Evolutionary conservation across 2,888 invertebrate genomes (phyloP), one percentile per base, ranked within the genome.

Genomic region (Trissolcus japonicus): DNA sequence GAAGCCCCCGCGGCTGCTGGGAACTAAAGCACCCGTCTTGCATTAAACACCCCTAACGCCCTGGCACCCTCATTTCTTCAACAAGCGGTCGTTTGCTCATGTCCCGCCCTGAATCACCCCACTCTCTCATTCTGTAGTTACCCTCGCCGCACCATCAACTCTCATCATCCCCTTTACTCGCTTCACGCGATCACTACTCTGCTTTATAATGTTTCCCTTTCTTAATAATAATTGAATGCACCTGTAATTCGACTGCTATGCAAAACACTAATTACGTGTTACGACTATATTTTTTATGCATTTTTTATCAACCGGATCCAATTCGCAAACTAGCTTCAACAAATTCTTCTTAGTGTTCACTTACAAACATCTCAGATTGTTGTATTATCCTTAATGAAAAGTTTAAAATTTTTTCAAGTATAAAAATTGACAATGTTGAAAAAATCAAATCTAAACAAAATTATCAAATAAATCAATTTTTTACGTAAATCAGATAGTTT

Each of bases 11-110:
- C 88, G 86, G 87, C 86, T 84, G 87, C 87, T 88, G 87, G 87
- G 87, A 88, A 88, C 87, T 83, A 76, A 80, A 87, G 85, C 87
- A 88, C 87, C 86, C 86, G 87, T 88, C 84, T 86, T 88, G 87
- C 87, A 88, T 88, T 88, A 88, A 88, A 87, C 87, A 88, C 87
- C 87, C 87, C 87, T 84, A 82, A 85, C 87, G 86, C 86, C 84
- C 85, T 84, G 81, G 82, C 83, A 83, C 86, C 87, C 87, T 86
- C 86, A 86, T 84, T 82, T 77, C 76, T 83, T 69, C 76, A 81
- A 82, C 81, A 80, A 84, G 83, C 83, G 83, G 83, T 83, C 81
- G 81, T 78, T 78, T 79, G 80, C 80, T 78, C 77, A 76, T 78
- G 81, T 81, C 80, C 80, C 79, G 79, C 79, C 79, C 79, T 68